Evolutionary conservation across 2,888 invertebrate species (phyloP).

Genomic region (Caenorhabditis angaria): DNA sequence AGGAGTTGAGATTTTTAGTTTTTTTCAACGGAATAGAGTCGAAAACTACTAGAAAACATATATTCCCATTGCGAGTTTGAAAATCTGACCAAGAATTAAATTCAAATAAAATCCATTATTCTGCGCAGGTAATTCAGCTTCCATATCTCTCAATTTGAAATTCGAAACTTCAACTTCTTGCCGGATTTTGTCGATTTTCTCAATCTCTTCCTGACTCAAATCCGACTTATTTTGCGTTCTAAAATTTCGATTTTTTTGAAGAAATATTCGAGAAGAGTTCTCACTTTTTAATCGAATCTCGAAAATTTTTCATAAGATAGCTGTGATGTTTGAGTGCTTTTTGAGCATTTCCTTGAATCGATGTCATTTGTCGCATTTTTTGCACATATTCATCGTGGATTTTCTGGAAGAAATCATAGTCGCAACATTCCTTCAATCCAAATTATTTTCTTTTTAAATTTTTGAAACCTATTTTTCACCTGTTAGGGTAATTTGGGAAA

Average conservation of each 20-base stretch:
- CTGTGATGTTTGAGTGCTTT: constrained; percentile 89
- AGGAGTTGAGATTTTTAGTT: neutral
- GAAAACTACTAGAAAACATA: neutral
- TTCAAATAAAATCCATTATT: constrained; percentile 84
- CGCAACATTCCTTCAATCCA: too few species aligned
- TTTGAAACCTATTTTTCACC: neutral
- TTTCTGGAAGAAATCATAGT: constrained; percentile 47
- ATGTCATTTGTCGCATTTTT: constrained; percentile 72
- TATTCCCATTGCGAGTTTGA: neutral
- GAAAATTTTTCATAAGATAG: constrained; percentile 86
- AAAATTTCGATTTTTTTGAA: constrained; percentile 9
- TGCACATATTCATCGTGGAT: constrained; percentile 73
- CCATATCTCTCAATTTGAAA: constrained; percentile 79
- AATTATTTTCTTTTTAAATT: neutral
- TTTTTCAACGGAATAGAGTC: too few species aligned
- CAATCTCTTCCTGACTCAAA: constrained; percentile 11
- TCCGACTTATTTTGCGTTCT: constrained; percentile 36
- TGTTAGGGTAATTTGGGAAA: too few species aligned
- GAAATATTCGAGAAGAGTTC: constrained; percentile 60
- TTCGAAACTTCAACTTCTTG: constrained; percentile 38
- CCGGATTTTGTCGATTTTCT: constrained; percentile 13
- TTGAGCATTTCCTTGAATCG: constrained; percentile 79
- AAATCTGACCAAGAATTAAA: constrained; percentile 85
- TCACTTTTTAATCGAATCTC: constrained; percentile 84
- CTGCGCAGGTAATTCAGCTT: constrained; percentile 89